These are phyloP conservation scores for Gandaritis pyraliata DNA, from an alignment of 2,888 invertebrate genomes.

Conservation along the genomic window DNA sequence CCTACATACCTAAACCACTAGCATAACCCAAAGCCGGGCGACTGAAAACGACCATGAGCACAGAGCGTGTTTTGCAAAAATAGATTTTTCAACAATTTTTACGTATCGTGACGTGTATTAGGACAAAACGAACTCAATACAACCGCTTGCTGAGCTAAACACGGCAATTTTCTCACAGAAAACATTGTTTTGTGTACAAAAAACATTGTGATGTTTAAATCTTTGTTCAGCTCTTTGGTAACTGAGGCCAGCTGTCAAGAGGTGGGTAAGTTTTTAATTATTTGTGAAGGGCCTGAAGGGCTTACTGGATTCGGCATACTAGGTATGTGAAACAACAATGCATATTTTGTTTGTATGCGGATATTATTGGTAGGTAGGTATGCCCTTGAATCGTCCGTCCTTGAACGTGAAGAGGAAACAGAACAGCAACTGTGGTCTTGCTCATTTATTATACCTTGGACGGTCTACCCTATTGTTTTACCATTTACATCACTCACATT, in stretches of 20 bases:
- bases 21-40: slow-evolving; percentile 54
- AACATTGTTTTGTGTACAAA: slow-evolving; percentile 62
- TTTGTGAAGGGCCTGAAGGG: slow-evolving; percentile 20
- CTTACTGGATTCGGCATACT: slow-evolving; percentile 2
- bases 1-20: neutral
- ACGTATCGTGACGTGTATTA: slow-evolving; percentile 76
- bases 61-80: slow-evolving; percentile 76
- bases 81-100: slow-evolving; percentile 75
- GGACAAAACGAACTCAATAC: slow-evolving; percentile 66
- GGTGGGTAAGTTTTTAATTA: slow-evolving; percentile 87
- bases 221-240: slow-evolving; percentile 85
- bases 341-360: slow-evolving; percentile 30
- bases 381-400: slow-evolving; percentile 76
- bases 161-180: slow-evolving; percentile 57
- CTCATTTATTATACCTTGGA: slow-evolving; percentile 7
- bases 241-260: slow-evolving; percentile 89
- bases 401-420: slow-evolving; percentile 63
- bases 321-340: neutral
- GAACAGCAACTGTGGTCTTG: slow-evolving; percentile 54
- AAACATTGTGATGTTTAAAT: slow-evolving; percentile 86
- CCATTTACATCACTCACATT: slow-evolving; percentile 5
- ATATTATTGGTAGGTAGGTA: slow-evolving; percentile 39
- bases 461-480: neutral
- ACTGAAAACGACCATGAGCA: slow-evolving; percentile 66
- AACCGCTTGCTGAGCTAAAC: slow-evolving; percentile 57